Evolutionary conservation across 2,888 invertebrate species (phyloP).

Genomic region (Yponomeuta malinellus): DNA sequence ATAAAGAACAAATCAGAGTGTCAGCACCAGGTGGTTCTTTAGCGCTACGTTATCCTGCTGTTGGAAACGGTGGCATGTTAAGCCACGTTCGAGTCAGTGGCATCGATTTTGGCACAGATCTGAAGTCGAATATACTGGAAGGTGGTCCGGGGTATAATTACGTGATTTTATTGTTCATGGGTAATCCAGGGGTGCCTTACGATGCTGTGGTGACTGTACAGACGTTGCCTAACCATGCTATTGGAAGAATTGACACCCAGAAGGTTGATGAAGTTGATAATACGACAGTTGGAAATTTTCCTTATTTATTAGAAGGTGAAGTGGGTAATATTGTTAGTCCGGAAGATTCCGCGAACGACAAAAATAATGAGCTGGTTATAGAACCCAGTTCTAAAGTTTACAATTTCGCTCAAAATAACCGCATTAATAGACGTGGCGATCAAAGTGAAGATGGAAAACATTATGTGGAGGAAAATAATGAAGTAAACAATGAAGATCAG

Average conservation of each 20-base stretch:
- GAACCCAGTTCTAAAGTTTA: conserved; percentile 48
- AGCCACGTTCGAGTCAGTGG: conserved; percentile 62
- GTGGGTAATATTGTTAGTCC: conserved; percentile 29
- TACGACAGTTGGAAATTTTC: neutral
- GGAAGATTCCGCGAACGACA: conserved; percentile 22
- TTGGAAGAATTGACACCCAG: conserved; percentile 23
- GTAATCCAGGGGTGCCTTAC: conserved; percentile 50
- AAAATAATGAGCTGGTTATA: conserved; percentile 34
- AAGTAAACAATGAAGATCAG: conserved; percentile 20
- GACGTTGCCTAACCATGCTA: conserved; percentile 35
- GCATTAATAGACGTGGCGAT: neutral
- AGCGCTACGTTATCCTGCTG: conserved; percentile 59
- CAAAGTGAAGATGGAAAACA: conserved; percentile 18
- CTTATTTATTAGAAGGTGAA: conserved; percentile 15
- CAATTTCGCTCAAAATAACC: conserved; percentile 25
- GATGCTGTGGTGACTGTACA: conserved; percentile 60
- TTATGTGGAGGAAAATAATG: conserved; percentile 24
- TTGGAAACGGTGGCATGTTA: conserved; percentile 52
- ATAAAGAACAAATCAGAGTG: conserved; percentile 57
- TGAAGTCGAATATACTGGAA: conserved; percentile 60
- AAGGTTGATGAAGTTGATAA: conserved; percentile 23
- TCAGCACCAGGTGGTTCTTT: conserved; percentile 61
- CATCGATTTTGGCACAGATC: conserved; percentile 61
- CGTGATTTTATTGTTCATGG: conserved; percentile 56
- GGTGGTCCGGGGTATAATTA: conserved; percentile 67